A percentile compares a stretch with the other conserved stretches of the same genome.
phyloP scores from a whole-genome alignment of 2,888 invertebrate genomes.

The Ormyrus labotus region DNA sequence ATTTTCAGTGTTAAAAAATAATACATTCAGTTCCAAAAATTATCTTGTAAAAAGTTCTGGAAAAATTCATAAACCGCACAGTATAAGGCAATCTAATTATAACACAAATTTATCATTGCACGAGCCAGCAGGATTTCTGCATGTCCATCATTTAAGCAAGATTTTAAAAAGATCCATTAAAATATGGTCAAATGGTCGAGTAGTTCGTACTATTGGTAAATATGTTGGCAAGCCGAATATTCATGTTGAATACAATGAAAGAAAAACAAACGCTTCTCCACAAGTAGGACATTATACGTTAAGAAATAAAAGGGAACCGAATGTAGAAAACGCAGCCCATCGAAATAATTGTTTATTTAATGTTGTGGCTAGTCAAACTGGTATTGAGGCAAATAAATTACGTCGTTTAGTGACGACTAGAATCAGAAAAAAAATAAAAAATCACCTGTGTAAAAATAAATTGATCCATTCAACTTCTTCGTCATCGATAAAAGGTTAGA shows the following conservation, averaged over 20 bases:
- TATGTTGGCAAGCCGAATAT: neutral
- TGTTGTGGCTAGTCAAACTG: conserved; percentile 27
- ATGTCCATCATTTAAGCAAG: neutral
- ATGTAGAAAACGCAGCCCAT: neutral
- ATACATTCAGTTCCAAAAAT: too few species aligned
- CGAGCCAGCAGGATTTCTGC: neutral
- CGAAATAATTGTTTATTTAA: conserved; percentile 47
- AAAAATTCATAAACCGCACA: too few species aligned
- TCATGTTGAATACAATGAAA: conserved; percentile 28
- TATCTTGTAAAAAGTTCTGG: too few species aligned
- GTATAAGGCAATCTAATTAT: too few species aligned
- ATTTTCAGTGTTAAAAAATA: too few species aligned
- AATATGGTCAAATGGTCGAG: conserved; percentile 27
- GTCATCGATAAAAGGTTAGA: too few species aligned
- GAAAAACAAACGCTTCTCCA: neutral
- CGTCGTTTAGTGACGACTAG: neutral
- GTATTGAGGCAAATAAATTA: conserved; percentile 5
- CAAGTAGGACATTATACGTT: conserved; percentile 65
- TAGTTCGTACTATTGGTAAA: conserved; percentile 26
- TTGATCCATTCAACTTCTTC: too few species aligned
- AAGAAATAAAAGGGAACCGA: conserved; percentile 56
- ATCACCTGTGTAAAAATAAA: neutral
- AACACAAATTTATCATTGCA: neutral
- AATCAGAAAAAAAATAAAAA: neutral
- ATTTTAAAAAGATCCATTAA: conserved; percentile 38